Conservation (phyloP, 2,113 vertebrate genomes). For the Brachypodius melanocephalos region DNA sequence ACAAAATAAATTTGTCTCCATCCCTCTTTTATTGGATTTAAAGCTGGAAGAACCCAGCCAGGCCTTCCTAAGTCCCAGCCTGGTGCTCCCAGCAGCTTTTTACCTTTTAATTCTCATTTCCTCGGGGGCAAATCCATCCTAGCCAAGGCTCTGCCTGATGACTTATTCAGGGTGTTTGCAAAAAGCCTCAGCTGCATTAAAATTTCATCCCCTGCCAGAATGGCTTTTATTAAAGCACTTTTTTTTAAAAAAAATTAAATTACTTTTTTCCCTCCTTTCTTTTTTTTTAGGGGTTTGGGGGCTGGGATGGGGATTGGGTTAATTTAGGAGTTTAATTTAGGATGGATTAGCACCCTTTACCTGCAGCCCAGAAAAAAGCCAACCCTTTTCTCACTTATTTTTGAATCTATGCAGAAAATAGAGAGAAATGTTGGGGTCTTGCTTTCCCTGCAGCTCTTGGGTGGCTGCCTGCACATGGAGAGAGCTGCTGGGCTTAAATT, state of each 20-base stretch:
- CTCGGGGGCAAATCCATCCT: not conserved
- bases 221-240: not conserved
- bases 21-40: not conserved
- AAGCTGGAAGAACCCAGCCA: not conserved
- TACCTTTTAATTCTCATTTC: not conserved
- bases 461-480: not conserved
- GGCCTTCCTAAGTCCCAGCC: not conserved
- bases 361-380: not conserved
- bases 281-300: not conserved
- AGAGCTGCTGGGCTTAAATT: not conserved
- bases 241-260: not conserved
- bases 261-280: accelerated
- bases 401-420: not conserved
- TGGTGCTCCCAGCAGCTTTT: not conserved
- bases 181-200: not conserved
- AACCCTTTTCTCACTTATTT: not conserved
- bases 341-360: not conserved
- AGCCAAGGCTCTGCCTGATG: not conserved
- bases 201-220: not conserved
- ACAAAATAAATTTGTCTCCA: not conserved
- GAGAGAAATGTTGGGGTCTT: not conserved
- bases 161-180: conserved; percentile 42
- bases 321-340: not conserved
- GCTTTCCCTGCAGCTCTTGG: not conserved
- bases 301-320: not conserved